Base-by-base conservation (phyloP, 2,797 vertebrate genomes). In the Lophotriccus pileatus region DNA sequence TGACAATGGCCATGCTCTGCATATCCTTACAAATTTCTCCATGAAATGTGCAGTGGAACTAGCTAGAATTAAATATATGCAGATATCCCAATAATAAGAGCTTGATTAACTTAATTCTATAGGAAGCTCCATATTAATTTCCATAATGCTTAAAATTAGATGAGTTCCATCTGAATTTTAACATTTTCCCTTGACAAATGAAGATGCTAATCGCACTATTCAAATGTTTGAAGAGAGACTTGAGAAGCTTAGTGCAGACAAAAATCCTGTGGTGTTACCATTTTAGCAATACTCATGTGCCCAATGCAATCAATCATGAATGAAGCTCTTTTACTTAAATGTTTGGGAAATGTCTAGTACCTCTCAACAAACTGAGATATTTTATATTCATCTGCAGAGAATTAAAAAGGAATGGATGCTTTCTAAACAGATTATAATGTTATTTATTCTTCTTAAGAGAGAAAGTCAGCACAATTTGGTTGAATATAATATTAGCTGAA, bases 91-190 rank as follows among this genome's bases (percentile, higher is more conserved):
- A 94, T 92, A 94, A 95, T 89, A 95, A 89, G 82, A 90, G 84
- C 87, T 93, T 95, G 93, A 95, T 95, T 90, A 94, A 95, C 76
- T 95, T 58, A 52, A 66, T 94, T 95, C 87, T 95, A 92, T 96
- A 94, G 62, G 84, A 95, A 92, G n/a, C 15, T 89, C 53, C 46
- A 52, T 75, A 89, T 93, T 95, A 95, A 89, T 89, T 94, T 93
- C 79, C 67, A 85, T 93, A 93, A 78, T 81, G 64, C 66, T 92
- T 81, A 92, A 95, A 94, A 96, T 95, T 68, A 89, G 79, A 91
- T 72, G 64, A 75, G 30, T 81, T 95, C 46, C 59, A 81, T 95
- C 84, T 89, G 87, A 96, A 89, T 95, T 93, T 93, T 84, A 93
- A 59, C 75, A 74, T 92, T 85, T 93, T 95, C 75, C 76, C 87